phyloP scores from a whole-genome alignment of 2,797 vertebrate species.

The Odontamblyopus rebecca region DNA sequence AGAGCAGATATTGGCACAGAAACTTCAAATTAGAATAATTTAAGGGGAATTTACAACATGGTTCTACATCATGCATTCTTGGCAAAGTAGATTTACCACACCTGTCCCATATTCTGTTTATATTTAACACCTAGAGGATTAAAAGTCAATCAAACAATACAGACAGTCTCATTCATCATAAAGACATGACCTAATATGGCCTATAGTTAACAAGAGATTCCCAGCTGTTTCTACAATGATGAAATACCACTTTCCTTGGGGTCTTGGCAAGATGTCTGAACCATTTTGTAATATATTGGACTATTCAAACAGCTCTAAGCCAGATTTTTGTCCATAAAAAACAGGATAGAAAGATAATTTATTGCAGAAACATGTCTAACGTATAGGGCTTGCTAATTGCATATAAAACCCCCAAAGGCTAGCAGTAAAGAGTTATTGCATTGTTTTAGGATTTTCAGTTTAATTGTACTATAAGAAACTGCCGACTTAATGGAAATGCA shows the following conservation, averaged over 20 bases:
- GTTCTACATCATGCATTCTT: not conserved
- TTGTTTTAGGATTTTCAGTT: not conserved
- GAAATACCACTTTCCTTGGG: constrained; percentile 22
- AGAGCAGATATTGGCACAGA: not conserved
- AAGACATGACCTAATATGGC: constrained; percentile 8
- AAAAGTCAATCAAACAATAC: constrained; percentile 15
- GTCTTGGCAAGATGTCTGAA: constrained; percentile 23
- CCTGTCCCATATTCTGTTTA: not conserved
- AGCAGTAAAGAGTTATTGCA: not conserved
- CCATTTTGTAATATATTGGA: constrained; percentile 3
- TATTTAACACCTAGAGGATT: constrained; percentile 14
- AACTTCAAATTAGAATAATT: not conserved
- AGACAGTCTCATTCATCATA: constrained; percentile 8
- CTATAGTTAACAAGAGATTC: constrained; percentile 20
- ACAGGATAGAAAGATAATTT: constrained; percentile 15
- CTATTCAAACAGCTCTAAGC: constrained; percentile 11
- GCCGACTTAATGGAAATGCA: not conserved
- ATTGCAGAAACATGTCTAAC: constrained; percentile 8
- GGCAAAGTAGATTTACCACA: constrained; percentile 2
- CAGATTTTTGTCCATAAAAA: constrained; percentile 4
- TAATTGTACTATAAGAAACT: not conserved
- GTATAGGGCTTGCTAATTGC: constrained; percentile 10
- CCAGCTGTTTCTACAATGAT: constrained; percentile 17
- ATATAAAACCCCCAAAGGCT: constrained; percentile 1
- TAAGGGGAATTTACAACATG: not conserved